Evolutionary conservation across 2,113 vertebrate species (phyloP), one percentile per base, ranked within the genome.

Genomic region (Aldabrachelys gigantea): DNA sequence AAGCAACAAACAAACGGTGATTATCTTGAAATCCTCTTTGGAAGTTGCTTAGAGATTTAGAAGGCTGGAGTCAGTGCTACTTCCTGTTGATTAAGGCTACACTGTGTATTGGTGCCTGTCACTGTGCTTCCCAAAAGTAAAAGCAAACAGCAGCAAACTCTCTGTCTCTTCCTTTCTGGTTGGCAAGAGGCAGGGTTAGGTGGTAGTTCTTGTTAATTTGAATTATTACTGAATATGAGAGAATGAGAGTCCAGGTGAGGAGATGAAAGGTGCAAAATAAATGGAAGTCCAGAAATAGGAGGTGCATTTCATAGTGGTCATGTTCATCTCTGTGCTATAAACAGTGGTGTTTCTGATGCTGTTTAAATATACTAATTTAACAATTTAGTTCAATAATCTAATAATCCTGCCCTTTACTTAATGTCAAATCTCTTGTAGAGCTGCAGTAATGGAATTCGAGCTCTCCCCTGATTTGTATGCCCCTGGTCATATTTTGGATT

Each of bases 391-490:
- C 50, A 75, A 78, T 93, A 96, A 96, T 95, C 93, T 94, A 88
- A 89, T 95, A 96, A 96, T 95, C 92, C 89, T 97, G 90, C 75
- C 72, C 81, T 80, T 86, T 92, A 49, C 52, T 92, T 72, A 82
- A 87, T 0, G 0, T 93, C 95, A 95, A 90, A 41, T n/a, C 80
- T 91, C 3, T 93, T 95, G 90, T 94, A 80, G 62, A 81, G 83
- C 95, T 89, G 81, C 89, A 80, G 65, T 83, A 95, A 96, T 95
- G 94, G 94, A 96, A 94, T 94, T 97, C 83, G 38, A 84, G 93
- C 91, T 91, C 62, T 91, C 49, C 0, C 8, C 62, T n/a, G 62
- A 85, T 84, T 82, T 81, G 53, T 91, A 52, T 1, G 0, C 84
- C 56, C 52, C 82, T 0, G 80, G 44, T 93, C 93, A 88, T 89